These are phyloP conservation scores for Columba livia DNA, from an alignment of 2,113 vertebrate species.

Conservation along the genomic window DNA sequence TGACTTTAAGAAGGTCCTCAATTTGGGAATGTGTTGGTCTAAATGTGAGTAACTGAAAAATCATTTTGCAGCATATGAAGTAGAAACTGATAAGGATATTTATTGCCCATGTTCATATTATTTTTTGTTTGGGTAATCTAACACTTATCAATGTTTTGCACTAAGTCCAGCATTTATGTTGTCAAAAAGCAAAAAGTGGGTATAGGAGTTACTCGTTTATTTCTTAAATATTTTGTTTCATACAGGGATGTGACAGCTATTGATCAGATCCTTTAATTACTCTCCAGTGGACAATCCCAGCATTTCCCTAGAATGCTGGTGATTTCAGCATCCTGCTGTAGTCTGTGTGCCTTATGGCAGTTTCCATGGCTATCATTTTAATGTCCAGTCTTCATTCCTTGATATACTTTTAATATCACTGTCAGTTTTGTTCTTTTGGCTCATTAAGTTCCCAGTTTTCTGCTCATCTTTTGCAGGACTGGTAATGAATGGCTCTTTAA, in stretches of 20 bases:
- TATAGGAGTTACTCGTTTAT: neutral
- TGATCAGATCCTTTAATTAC: neutral
- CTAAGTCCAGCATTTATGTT: neutral
- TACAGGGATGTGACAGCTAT: neutral
- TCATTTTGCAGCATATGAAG: neutral
- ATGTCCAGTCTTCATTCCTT: neutral
- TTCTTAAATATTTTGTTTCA: neutral
- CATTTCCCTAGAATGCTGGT: neutral
- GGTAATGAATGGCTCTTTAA: neutral
- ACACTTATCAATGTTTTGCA: neutral
- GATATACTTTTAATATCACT: neutral
- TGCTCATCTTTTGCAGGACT: neutral
- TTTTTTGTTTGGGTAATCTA: neutral
- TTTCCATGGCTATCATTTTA: neutral
- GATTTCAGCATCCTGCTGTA: neutral
- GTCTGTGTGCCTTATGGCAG: neutral
- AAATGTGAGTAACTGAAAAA: neutral
- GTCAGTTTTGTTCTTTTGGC: neutral
- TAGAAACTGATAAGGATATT: neutral
- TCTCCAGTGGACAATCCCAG: neutral
- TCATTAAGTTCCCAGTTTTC: neutral
- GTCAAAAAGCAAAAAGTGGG: neutral
- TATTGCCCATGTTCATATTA: neutral
- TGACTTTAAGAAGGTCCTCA: neutral
- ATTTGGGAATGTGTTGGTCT: neutral